These are phyloP conservation scores for Diabrotica virgifera DNA, from an alignment of 1,140 invertebrate species.

Conservation along the genomic window DNA sequence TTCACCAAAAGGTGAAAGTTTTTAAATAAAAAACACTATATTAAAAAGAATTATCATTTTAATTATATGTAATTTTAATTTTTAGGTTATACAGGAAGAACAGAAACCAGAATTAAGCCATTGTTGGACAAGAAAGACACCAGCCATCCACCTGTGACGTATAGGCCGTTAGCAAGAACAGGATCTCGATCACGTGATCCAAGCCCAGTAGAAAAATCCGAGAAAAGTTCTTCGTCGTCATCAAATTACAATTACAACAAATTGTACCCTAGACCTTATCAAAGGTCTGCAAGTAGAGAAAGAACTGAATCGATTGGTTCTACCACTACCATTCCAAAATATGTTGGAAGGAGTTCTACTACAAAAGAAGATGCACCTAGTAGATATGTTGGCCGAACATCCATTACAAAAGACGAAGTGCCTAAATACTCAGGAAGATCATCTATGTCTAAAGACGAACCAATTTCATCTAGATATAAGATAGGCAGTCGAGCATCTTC, in stretches of 20 bases:
- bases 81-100: constrained; percentile 23
- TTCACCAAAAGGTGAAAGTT: too few species aligned
- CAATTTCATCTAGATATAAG: constrained; percentile 34
- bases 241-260: constrained; percentile 38
- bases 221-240: constrained; percentile 33
- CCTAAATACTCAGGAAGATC: constrained; percentile 20
- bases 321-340: constrained; percentile 41
- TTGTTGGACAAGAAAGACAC: constrained; percentile 40
- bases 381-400: constrained; percentile 27
- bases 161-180: constrained; percentile 34
- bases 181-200: constrained; percentile 43
- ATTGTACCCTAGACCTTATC: constrained; percentile 39
- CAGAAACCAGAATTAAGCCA: constrained; percentile 29
- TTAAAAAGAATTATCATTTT: not conserved
- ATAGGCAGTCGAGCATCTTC: constrained; percentile 30
- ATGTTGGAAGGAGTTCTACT: constrained; percentile 31
- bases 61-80: not conserved
- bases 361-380: constrained; percentile 25
- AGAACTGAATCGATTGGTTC: constrained; percentile 34
- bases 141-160: constrained; percentile 42
- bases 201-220: constrained; percentile 40
- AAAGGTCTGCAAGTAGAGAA: constrained; percentile 41
- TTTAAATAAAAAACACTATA: not conserved
- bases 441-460: constrained; percentile 21
- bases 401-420: constrained; percentile 25